Evolutionary conservation across 2,113 vertebrate genomes (phyloP).

Genomic region (Australoheros scitulus): DNA sequence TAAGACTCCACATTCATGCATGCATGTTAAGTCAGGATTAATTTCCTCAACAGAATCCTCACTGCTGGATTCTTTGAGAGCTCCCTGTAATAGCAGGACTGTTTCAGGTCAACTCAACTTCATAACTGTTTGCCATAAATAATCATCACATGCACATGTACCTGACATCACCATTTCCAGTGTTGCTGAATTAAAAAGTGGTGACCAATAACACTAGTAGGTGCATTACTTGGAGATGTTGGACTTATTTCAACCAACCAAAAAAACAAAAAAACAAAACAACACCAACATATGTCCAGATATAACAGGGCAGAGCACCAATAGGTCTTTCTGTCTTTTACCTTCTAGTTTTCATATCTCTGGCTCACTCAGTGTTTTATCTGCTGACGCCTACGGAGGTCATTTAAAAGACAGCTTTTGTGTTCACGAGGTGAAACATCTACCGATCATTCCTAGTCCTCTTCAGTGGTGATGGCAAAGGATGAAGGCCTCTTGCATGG

Average conservation of each 20-base stretch:
- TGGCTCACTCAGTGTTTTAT: background rate
- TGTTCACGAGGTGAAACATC: background rate
- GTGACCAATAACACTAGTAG: background rate
- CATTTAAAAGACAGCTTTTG: background rate
- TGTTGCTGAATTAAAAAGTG: background rate
- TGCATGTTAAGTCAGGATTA: background rate
- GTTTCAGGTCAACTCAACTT: background rate
- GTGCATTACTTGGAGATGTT: background rate
- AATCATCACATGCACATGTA: background rate
- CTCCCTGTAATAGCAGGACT: background rate
- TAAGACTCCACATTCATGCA: background rate
- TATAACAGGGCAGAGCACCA: background rate
- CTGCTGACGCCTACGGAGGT: conserved; percentile 12
- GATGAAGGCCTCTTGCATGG: background rate
- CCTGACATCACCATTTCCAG: background rate
- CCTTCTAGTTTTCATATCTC: background rate
- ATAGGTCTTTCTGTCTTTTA: background rate
- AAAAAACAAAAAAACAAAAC: background rate
- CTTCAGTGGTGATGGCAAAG: background rate
- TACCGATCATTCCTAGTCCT: background rate
- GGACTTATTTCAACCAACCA: background rate
- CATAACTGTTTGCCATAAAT: background rate
- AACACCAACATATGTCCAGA: background rate
- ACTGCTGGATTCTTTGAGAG: background rate
- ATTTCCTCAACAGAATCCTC: background rate